Evolutionary conservation across 2,113 vertebrate genomes (phyloP), one percentile per base, ranked within the genome.

Genomic region (Hippopotamus amphibius): DNA sequence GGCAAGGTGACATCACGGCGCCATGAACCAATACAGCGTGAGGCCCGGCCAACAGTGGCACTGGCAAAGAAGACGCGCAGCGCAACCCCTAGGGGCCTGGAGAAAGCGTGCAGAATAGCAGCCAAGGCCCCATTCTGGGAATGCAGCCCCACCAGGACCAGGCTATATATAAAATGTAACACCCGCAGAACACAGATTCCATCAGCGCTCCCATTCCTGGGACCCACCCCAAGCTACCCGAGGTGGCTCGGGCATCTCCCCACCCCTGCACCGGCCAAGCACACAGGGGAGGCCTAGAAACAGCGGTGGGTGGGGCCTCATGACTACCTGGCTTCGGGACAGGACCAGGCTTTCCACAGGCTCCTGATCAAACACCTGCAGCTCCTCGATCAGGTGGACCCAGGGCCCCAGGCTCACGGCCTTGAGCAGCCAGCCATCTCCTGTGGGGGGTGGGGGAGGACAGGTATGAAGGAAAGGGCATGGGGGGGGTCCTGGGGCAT

Each of bases 341-440:
- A 99, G 98, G 48, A 99, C 99, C 92, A 99, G 98, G 97, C 99
- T 99, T 98, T 99, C 99, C 97, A 99, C 98, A 0, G 99, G 99
- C 98, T 99, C 95, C 0, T 98, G 98, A 92, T 99, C 98, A 30
- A 99, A 99, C 96, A 99, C 99, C 98, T 99, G 99, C 98, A 99
- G 98, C 98, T 99, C 99, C 97, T 99, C 99, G 0, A 99, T 99
- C 95, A 99, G 98, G 26, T 99, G 99, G 24, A 99, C 98, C 14
- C 98, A 98, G 0, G 98, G n/a, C 2, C 99, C 99, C 97, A 99
- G 59, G 94, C 99, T 98, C 94, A 99, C 98, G 0, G 99, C 99
- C 90, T 99, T 99, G 98, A 99, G 99, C 90, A 99, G 98, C 99
- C 99, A 99, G 9, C 99, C 99, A 0, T 99, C 98, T 65, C 98